A percentile compares a stretch with the other conserved stretches of the same genome.
phyloP scores from a whole-genome alignment of 2,888 invertebrate species.

The Sinohyriopsis cumingii region DNA sequence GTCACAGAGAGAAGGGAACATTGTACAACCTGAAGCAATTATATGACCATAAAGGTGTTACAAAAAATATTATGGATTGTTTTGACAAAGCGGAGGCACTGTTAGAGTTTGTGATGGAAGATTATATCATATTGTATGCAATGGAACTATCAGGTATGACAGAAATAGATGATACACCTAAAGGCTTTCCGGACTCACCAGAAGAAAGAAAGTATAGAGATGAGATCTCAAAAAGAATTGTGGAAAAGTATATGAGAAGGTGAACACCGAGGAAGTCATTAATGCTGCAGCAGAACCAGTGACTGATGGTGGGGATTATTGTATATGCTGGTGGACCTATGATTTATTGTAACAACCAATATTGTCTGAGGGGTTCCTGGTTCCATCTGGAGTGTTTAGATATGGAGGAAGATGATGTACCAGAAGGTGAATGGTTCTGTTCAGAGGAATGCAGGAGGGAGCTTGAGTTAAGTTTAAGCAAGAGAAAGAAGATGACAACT shows the following conservation, averaged over 20 bases:
- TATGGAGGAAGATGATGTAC: slow-evolving; percentile 13
- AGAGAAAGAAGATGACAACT: background rate
- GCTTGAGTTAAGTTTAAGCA: background rate
- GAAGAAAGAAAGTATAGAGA: background rate
- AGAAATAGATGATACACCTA: slow-evolving; percentile 6
- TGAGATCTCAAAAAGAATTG: slow-evolving; percentile 1
- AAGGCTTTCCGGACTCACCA: background rate
- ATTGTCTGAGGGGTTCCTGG: slow-evolving; percentile 12
- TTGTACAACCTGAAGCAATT: slow-evolving; percentile 9
- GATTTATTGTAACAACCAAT: slow-evolving; percentile 10
- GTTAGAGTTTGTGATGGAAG: slow-evolving; percentile 10
- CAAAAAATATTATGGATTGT: slow-evolving; percentile 16
- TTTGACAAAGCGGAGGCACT: slow-evolving; percentile 14
- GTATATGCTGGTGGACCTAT: slow-evolving; percentile 10
- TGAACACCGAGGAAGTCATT: background rate
- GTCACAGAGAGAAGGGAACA: slow-evolving; percentile 18
- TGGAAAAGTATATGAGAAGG: slow-evolving; percentile 4
- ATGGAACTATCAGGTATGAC: slow-evolving; percentile 8
- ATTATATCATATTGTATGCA: slow-evolving; percentile 2
- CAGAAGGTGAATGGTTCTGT: slow-evolving; percentile 14
- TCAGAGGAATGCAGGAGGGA: slow-evolving; percentile 5
- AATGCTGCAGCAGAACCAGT: background rate
- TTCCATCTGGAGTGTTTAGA: slow-evolving; percentile 18
- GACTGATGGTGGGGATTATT: background rate
- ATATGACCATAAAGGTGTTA: slow-evolving; percentile 11